Evolutionary conservation across 2,113 vertebrate genomes (phyloP), one percentile per base, ranked within the genome.

Genomic region (Chascanopsetta lugubris): DNA sequence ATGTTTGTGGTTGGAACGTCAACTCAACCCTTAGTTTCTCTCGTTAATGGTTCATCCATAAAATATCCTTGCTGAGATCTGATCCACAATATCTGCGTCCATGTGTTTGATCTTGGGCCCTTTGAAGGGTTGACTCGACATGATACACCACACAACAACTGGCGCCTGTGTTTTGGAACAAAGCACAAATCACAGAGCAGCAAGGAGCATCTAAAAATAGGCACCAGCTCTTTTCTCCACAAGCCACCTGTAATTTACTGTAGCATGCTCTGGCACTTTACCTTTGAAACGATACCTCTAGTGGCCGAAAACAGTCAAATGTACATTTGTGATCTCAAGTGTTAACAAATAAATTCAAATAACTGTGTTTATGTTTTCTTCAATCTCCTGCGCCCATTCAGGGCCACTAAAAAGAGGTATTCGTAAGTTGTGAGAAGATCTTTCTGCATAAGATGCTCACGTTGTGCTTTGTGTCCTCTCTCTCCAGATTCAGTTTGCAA

Each of bases 401-500:
- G 30, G 30, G 30, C 30, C 30, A 32, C 34, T 13, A 13, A 13
- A 10, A 15, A 13, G 34, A 36, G 34, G 3, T 36, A 36, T 13
- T 13, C 34, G 11, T 36, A 22, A 27, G 8, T 10, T n/a, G 3
- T 10, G 22, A 26, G 6, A 13, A n/a, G 38, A 40, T n/a, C 38
- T 48, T 13, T 48, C 8, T 13, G 4, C 34, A 17, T 38, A n/a
- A n/a, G 34, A 11, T 15, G 1, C 34, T 38, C 34, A 47, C 5
- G 9, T 25, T 47, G 21, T 61, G 13, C 5, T 0, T 69, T 64
- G 51, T 66, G 8, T 29, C 26, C 24, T 69, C 43, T 1, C 3
- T 17, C 46, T 94, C 91, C 93, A 99, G 94, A 99, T 99, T 90
- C 97, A 99, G 69, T 99, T 99, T 91, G 96, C 95, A 18, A 93